Base-by-base conservation (phyloP, 2,113 vertebrate species). In the Bos indicus region DNA sequence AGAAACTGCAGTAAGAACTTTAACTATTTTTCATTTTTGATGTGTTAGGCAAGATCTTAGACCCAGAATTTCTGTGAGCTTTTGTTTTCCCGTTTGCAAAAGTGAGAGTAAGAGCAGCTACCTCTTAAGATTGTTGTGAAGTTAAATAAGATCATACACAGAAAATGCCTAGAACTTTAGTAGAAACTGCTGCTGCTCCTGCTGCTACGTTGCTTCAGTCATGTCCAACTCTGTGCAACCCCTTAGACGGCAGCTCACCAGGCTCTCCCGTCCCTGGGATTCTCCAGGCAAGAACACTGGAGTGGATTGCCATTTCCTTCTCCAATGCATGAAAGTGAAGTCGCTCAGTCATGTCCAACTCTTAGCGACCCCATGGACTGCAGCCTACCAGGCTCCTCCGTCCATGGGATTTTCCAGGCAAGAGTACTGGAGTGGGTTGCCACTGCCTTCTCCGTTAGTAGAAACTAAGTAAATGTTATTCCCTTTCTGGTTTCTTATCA, bases 401-500 rank as follows among this genome's bases (percentile, higher is more conserved):
- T 48, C 46, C 46, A 48, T 48, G 46, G 46, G 46, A 48, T 48
- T 48, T 48, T 48, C 46, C 46, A 48, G 46, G 46, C 46, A 48
- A 48, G 46, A 48, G 46, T 48, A 48, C 46, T 48, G 46, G 46
- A 48, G 46, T 48, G 46, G 46, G 46, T 48, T 48, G 46, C 46
- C 46, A 48, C 46, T 48, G 46, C 46, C 46, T 48, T 48, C 46
- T 10, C 10, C 0, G 10, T 93, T 80, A 95, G 82, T 67, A 93
- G 93, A 30, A 96, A 54, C 33, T 82, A 51, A 91, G 40, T 28
- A 77, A 95, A 87, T 74, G 9, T 77, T 77, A 94, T 36, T 80
- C 60, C 46, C 7, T 96, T 80, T 86, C 84, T 91, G 46, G 23
- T 92, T 92, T 96, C 64, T 94, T 92, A 91, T 21, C 56, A 91